Evolutionary conservation across 2,888 invertebrate species (phyloP).

Genomic region (Xestoiulus laeticollis): DNA sequence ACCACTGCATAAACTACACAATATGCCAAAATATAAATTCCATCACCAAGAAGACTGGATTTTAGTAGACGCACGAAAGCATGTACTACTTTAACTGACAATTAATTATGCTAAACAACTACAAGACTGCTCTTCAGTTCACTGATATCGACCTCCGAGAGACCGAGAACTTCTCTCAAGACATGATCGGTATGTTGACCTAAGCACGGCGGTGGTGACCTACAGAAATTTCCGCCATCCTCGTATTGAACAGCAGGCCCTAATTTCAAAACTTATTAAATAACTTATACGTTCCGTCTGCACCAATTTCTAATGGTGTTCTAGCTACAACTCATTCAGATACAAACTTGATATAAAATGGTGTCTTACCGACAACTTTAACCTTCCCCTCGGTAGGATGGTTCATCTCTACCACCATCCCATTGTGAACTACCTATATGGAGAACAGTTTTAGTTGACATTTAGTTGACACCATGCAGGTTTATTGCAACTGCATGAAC

Average conservation of each 20-base stretch:
- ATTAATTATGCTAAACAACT: not conserved
- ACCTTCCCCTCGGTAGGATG: conserved; percentile 77
- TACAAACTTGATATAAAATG: not conserved
- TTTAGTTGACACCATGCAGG: conserved; percentile 63
- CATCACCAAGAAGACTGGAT: no score
- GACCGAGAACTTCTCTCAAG: conserved; percentile 65
- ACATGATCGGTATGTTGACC: conserved; percentile 89
- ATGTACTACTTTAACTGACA: not conserved
- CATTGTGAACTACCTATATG: conserved; percentile 62
- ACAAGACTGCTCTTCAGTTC: not conserved
- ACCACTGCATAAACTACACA: no score
- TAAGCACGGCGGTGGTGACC: conserved; percentile 80
- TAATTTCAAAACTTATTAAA: conserved; percentile 53
- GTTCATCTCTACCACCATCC: conserved; percentile 57
- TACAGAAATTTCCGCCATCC: conserved; percentile 74
- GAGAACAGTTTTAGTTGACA: not conserved
- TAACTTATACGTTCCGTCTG: not conserved
- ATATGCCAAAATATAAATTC: no score
- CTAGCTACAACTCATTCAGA: not conserved
- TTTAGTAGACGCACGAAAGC: no score
- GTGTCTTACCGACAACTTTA: conserved; percentile 71
- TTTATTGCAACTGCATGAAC: conserved; percentile 71
- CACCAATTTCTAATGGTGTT: not conserved
- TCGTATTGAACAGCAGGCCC: conserved; percentile 88
- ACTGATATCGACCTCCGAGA: conserved; percentile 43